Evolutionary conservation across 2,113 vertebrate genomes (phyloP).

Genomic region (Tyto alba): DNA sequence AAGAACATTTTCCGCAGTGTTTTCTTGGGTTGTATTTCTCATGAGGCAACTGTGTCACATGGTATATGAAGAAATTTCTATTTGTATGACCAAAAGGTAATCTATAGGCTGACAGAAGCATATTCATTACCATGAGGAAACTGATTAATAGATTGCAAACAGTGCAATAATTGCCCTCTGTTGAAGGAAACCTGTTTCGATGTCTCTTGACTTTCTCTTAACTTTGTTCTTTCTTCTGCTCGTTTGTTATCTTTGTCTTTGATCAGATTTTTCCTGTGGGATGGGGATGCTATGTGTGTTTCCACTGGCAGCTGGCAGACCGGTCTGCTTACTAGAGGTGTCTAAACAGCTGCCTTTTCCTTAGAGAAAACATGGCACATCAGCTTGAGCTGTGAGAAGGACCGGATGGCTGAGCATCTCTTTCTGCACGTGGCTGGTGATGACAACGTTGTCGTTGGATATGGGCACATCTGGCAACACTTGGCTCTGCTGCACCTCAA

Average conservation of each 20-base stretch:
- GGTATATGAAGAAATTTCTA: not conserved
- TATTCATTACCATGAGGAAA: not conserved
- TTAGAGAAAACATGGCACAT: not conserved
- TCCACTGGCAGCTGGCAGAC: not conserved
- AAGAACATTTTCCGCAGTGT: not conserved
- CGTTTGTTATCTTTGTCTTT: not conserved
- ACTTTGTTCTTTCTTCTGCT: not conserved
- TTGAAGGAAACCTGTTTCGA: not conserved
- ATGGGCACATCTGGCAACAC: not conserved
- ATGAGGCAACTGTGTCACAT: not conserved
- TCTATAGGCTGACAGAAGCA: not conserved
- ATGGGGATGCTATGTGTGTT: not conserved
- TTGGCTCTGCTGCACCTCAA: not conserved
- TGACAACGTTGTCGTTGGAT: fast-evolving
- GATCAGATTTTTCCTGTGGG: not conserved
- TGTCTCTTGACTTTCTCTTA: too few species aligned
- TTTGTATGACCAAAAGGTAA: not conserved
- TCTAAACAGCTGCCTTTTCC: not conserved
- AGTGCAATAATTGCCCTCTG: not conserved
- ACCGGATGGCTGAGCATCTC: not conserved
- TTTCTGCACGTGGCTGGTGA: not conserved
- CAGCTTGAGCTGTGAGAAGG: not conserved
- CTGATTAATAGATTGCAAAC: not conserved
- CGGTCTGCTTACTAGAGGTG: not conserved
- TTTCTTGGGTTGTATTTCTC: not conserved